Percentiles rank a stretch among this genome's conserved stretches.
Evolutionary conservation across 2,113 vertebrate species (phyloP).

Genomic region (Cyanoramphus novaezelandiae): DNA sequence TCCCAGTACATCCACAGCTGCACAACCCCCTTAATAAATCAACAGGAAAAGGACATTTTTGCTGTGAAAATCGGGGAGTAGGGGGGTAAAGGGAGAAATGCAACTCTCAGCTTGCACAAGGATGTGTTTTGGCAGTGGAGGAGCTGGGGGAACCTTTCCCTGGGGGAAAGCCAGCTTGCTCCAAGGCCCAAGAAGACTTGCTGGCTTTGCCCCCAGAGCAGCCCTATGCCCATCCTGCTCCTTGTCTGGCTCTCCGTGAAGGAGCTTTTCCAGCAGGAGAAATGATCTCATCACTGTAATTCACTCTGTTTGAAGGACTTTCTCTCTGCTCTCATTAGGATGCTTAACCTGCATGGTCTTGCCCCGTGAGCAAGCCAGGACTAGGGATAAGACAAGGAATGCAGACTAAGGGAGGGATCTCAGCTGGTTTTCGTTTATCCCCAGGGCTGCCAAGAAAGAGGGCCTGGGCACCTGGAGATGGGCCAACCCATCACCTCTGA

Average conservation of each 20-base stretch:
- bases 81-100: background rate
- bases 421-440: background rate
- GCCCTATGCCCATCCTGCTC: background rate
- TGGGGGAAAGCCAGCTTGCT: background rate
- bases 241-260: fast-evolving
- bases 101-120: background rate
- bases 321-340: background rate
- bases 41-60: background rate
- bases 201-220: background rate
- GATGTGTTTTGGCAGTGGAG: background rate
- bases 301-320: background rate
- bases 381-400: background rate
- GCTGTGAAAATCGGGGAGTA: fast-evolving
- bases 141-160: background rate
- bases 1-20: background rate
- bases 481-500: background rate
- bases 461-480: background rate
- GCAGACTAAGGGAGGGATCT: background rate
- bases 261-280: background rate
- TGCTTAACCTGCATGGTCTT: background rate
- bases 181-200: background rate
- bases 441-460: background rate
- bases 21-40: background rate
- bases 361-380: background rate
- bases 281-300: background rate